These are phyloP conservation scores for Channa striata DNA, from an alignment of 2,797 vertebrate genomes.

Conservation along the genomic window DNA sequence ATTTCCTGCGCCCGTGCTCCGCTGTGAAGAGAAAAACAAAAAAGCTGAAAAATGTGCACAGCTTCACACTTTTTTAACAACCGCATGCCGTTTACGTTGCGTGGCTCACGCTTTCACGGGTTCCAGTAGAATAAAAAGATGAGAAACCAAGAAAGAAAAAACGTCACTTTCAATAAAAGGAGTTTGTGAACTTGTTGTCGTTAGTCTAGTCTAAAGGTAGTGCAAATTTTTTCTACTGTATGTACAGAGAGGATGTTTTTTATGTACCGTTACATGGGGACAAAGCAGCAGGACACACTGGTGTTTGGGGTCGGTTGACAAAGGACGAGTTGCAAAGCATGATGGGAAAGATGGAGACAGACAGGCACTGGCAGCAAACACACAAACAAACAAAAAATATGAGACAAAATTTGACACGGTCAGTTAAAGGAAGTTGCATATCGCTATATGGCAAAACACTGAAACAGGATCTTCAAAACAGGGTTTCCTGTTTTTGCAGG, in stretches of 20 bases:
- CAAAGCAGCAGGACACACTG: constrained; percentile 1
- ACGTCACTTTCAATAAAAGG: constrained; percentile 47
- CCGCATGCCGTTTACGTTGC: constrained; percentile 53
- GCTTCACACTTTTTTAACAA: constrained; percentile 9
- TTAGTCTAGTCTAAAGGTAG: constrained; percentile 63
- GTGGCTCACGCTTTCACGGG: constrained; percentile 41
- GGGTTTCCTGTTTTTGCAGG: background rate
- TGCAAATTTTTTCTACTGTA: constrained; percentile 70
- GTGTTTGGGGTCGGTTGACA: constrained; percentile 23
- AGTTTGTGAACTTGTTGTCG: constrained; percentile 59
- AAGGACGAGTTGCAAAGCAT: constrained; percentile 23
- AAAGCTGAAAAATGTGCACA: constrained; percentile 15
- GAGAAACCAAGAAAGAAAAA: constrained; percentile 40
- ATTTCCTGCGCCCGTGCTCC: constrained; percentile 19
- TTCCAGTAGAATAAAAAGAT: constrained; percentile 41
- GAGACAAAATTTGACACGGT: background rate
- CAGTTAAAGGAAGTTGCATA: background rate
- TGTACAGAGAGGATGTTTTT: constrained; percentile 59
- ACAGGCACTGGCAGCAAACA: constrained; percentile 14
- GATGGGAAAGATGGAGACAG: constrained; percentile 64
- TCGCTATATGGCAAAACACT: background rate
- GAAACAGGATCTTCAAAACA: no score
- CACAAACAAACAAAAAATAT: background rate
- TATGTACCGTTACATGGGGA: constrained; percentile 31
- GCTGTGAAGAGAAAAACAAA: constrained; percentile 26